Base-by-base conservation (phyloP, 1,140 invertebrate genomes). In the Lanistes nyassanus region DNA sequence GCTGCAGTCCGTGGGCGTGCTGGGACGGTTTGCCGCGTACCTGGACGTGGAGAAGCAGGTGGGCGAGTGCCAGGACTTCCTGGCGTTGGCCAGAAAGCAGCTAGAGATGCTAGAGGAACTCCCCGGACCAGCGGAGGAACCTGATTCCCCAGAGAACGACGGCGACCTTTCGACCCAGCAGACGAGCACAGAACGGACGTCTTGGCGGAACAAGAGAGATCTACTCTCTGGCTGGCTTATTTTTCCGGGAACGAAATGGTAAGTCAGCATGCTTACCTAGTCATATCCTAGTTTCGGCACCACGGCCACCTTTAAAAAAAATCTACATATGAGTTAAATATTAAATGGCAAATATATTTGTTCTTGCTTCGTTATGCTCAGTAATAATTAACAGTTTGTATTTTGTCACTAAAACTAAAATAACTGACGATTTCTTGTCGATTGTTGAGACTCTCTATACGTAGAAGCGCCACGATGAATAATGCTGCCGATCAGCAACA, bases 191-290 rank as follows among this genome's bases (percentile, higher is more conserved):
- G n/a, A 13, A 1, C 67, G 21, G 3, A 67, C 31, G 37, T 26
- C 47, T 58, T 58, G 51, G 42, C 74, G 56, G 62, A 55, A 51
- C 39, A 76, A 71, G 60, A 60, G 39, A 13, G 76, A 65, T 76
- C 78, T 75, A 68, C 74, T 74, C 71, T 79, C 66, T 51, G 68
- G 74, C 66, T 76, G 72, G 79, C 78, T 78, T 34, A 82, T 82
- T 19, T 82, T 81, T 47, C 81, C 81, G 9, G 81, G 81, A 3
- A 82, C 81, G 3, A 82, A 82, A 65, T 81, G 95, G 95, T 97
- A 95, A 72, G 69, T 72, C 9, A 47, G 19, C 19, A 16, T 47
- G 9, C 42, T 47, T n/a, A n/a, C n/a, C n/a, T n/a, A n/a, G n/a
- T n/a, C n/a, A n/a, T n/a, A n/a, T n/a, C n/a, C n/a, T n/a, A n/a